A percentile compares a stretch with the other conserved stretches of the same genome.
Evolutionary conservation across 2,113 vertebrate species (phyloP).

Genomic region (Oryzias javanicus): DNA sequence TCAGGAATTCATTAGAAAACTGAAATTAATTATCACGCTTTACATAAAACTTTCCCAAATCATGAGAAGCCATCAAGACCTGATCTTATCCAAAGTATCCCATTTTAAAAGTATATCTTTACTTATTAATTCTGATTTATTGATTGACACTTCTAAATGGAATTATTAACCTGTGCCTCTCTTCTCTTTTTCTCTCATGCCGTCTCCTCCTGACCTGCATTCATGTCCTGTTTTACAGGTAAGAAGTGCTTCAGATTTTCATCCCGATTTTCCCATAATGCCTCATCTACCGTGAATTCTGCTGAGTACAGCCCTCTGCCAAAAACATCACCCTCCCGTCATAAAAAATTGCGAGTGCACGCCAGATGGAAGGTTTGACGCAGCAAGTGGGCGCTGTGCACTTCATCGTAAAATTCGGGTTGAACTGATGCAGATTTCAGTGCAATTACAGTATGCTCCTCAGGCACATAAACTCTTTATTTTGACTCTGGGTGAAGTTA

Average conservation of each 20-base stretch:
- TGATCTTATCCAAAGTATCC: too few species aligned
- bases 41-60: not conserved
- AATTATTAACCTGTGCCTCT: slow-evolving; percentile 11
- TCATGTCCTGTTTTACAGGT: slow-evolving; percentile 38
- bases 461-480: not conserved
- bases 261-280: not conserved
- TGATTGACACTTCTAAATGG: too few species aligned
- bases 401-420: slow-evolving; percentile 21
- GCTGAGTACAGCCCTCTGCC: slow-evolving; percentile 45
- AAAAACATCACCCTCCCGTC: slow-evolving; percentile 25
- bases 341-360: slow-evolving; percentile 44
- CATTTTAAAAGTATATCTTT: too few species aligned
- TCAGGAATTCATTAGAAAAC: slow-evolving; percentile 15
- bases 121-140: too few species aligned
- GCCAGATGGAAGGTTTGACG: slow-evolving; percentile 49
- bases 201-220: not conserved
- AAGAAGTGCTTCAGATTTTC: slow-evolving; percentile 20
- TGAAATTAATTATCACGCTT: too few species aligned
- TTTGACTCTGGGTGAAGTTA: not conserved
- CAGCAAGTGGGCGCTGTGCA: slow-evolving; percentile 32
- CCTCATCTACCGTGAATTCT: slow-evolving; percentile 26
- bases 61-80: slow-evolving; percentile 11
- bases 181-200: not conserved
- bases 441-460: not conserved
- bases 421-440: slow-evolving; percentile 11